Evolutionary conservation across 2,888 invertebrate genomes (phyloP).

Genomic region (Trissolcus brochymenae): DNA sequence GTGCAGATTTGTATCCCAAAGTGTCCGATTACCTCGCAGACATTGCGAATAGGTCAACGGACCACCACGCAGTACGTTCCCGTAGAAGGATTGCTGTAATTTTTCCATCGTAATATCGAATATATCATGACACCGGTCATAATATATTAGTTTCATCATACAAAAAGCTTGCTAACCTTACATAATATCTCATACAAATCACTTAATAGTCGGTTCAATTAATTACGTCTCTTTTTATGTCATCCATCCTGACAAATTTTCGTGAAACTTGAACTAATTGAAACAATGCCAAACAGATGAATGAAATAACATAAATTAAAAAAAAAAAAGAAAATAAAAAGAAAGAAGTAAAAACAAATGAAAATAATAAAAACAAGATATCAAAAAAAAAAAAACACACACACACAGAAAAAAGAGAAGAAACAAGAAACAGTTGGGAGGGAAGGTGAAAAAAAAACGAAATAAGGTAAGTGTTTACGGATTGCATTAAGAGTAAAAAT

Average conservation of each 20-base stretch:
- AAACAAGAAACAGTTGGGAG: too few species aligned
- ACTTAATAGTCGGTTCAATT: conserved; percentile 1
- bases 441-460: too few species aligned
- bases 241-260: neutral
- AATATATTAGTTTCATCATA: conserved; percentile 67
- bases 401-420: too few species aligned
- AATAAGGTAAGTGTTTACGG: neutral
- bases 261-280: too few species aligned
- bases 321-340: too few species aligned
- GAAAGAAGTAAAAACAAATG: too few species aligned
- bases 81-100: conserved; percentile 74
- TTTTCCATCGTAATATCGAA: conserved; percentile 73
- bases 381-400: too few species aligned
- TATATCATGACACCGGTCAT: conserved; percentile 69
- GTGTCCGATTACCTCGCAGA: conserved; percentile 72
- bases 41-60: conserved; percentile 60
- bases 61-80: conserved; percentile 67
- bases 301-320: too few species aligned
- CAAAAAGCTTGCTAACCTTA: conserved; percentile 36
- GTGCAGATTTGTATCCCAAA: conserved; percentile 73
- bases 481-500: conserved; percentile 12
- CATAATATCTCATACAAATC: conserved; percentile 29
- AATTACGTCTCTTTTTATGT: too few species aligned
- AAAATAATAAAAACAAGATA: too few species aligned
- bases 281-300: too few species aligned